Percentiles rank a stretch among this genome's conserved stretches.
Evolutionary conservation across 2,888 invertebrate species (phyloP).

Genomic region (Trypoxylon attenuatum): DNA sequence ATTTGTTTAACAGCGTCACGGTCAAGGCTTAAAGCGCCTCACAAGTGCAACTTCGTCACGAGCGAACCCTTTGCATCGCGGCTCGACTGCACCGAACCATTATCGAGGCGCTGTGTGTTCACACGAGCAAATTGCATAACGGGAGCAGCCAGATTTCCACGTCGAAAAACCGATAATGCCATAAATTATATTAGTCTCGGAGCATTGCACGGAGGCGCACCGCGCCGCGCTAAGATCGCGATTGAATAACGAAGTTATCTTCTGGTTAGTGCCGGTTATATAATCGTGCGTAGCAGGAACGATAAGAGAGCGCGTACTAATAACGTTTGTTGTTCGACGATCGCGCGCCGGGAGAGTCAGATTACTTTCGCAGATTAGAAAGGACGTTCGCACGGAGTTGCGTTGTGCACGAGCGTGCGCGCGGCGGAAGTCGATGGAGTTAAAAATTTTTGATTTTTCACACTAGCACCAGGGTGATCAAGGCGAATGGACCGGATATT

Average conservation of each 20-base stretch:
- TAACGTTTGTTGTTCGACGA: constrained; percentile 12
- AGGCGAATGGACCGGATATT: constrained; percentile 92
- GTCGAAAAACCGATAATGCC: constrained; percentile 8
- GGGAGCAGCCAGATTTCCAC: not conserved
- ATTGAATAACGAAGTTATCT: constrained; percentile 1
- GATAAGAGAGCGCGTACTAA: constrained; percentile 16
- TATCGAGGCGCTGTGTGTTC: constrained; percentile 6
- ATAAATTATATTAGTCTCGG: constrained; percentile 24
- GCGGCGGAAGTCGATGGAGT: not conserved
- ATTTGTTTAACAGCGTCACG: constrained; percentile 55
- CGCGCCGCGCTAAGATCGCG: constrained; percentile 1
- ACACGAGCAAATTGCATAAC: constrained; percentile 28
- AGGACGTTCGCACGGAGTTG: not conserved
- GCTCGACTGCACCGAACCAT: not conserved
- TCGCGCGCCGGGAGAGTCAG: not conserved
- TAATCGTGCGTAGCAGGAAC: constrained; percentile 14
- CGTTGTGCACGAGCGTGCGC: not conserved
- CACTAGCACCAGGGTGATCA: constrained; percentile 92
- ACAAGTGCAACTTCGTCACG: constrained; percentile 44
- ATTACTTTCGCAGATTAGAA: not conserved
- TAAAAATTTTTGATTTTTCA: not conserved
- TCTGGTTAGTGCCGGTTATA: constrained; percentile 1
- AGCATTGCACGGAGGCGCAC: constrained; percentile 18
- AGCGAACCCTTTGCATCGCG: constrained; percentile 8
- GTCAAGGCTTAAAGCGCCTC: constrained; percentile 57